Evolutionary conservation across 1,140 invertebrate genomes (phyloP).

Genomic region (Varroa destructor): DNA sequence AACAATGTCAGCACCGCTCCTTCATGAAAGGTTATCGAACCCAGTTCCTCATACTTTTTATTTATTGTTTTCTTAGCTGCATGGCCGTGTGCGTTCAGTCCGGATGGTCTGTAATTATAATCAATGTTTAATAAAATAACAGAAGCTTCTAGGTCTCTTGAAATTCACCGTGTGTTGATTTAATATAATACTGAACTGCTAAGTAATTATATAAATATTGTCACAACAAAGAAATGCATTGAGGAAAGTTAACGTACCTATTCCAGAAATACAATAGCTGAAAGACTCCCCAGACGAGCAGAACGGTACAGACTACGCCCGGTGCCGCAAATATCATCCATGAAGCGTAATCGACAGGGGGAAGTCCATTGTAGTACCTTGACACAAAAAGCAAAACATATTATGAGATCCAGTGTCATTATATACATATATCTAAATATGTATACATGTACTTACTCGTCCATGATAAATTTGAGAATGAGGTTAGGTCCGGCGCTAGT

Average conservation of each 20-base stretch:
- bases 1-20: slow-evolving; percentile 60
- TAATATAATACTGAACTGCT: background rate
- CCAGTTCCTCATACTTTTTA: slow-evolving; percentile 59
- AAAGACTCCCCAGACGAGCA: slow-evolving; percentile 30
- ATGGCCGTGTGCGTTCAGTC: slow-evolving; percentile 23
- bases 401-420: too few relatives aligned
- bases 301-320: slow-evolving; percentile 28
- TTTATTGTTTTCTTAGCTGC: slow-evolving; percentile 43
- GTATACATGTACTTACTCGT: slow-evolving; percentile 44
- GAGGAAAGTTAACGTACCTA: background rate
- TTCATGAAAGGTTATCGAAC: slow-evolving; percentile 65
- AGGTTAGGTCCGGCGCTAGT: slow-evolving; percentile 78
- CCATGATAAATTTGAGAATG: slow-evolving; percentile 61
- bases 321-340: slow-evolving; percentile 32
- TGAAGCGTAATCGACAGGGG: slow-evolving; percentile 32
- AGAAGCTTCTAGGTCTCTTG: background rate
- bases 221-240: background rate
- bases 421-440: too few relatives aligned
- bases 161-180: too few relatives aligned
- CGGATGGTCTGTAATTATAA: slow-evolving; percentile 20
- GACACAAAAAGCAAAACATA: background rate
- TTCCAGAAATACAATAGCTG: slow-evolving; percentile 30
- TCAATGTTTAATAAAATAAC: background rate
- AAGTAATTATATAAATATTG: slow-evolving; percentile 19
- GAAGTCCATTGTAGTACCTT: slow-evolving; percentile 31